phyloP scores from a whole-genome alignment of 1,140 invertebrate species.

The Cydia strobilella region DNA sequence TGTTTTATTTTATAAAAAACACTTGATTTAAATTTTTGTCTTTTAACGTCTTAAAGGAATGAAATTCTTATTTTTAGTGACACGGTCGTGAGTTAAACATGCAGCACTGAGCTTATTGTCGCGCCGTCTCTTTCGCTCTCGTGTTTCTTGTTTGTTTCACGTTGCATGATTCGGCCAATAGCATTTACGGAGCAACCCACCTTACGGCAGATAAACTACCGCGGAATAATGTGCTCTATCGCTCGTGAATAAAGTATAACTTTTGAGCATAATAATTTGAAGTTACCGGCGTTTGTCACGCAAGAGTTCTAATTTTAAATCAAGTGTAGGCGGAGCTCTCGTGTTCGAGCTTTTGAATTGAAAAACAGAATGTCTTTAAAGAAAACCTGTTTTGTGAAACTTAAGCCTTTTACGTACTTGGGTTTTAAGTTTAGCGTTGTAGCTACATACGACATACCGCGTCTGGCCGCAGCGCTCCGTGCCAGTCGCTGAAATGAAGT shows the following conservation, averaged over 20 bases:
- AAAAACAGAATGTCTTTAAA: constrained; percentile 79
- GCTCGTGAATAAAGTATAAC: constrained; percentile 75
- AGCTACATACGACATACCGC: constrained; percentile 67
- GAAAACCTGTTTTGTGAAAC: constrained; percentile 76
- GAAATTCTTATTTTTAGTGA: constrained; percentile 15
- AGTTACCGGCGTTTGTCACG: constrained; percentile 77
- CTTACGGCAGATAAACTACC: constrained; percentile 73
- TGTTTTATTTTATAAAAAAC: constrained; percentile 37
- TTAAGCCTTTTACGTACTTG: constrained; percentile 76
- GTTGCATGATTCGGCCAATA: constrained; percentile 74
- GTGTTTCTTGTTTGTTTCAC: constrained; percentile 76
- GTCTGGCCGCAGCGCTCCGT: constrained; percentile 38
- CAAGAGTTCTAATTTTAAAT: constrained; percentile 80
- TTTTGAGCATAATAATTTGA: constrained; percentile 71
- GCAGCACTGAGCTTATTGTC: constrained; percentile 37
- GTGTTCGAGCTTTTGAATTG: constrained; percentile 73
- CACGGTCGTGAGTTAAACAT: neutral
- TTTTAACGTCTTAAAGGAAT: constrained; percentile 31
- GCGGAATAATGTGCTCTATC: constrained; percentile 72
- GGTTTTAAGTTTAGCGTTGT: constrained; percentile 66
- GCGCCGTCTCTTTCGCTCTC: constrained; percentile 63
- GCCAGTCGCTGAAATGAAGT: constrained; percentile 68
- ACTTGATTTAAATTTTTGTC: constrained; percentile 33
- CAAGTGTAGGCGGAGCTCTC: constrained; percentile 78
- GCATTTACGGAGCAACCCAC: constrained; percentile 76